Evolutionary conservation across 1,140 invertebrate genomes (phyloP).

Genomic region (Lasioglossum albipes): DNA sequence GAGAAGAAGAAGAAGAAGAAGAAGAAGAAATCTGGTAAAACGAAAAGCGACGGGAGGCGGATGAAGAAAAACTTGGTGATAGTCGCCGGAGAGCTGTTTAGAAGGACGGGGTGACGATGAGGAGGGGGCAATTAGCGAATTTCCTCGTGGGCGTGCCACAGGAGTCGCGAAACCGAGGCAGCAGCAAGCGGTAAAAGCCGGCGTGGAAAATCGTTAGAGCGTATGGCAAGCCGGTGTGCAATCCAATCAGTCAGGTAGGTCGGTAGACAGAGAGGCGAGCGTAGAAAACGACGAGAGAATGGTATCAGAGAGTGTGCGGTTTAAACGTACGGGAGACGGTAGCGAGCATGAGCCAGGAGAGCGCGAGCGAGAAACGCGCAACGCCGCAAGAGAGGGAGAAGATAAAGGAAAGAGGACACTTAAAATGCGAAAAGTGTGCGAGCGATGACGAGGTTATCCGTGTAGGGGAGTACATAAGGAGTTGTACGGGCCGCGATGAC

Average conservation of each 20-base stretch:
- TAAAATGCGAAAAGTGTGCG: conserved; percentile 79
- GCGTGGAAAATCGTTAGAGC: conserved; percentile 74
- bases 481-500: conserved; percentile 76
- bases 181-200: conserved; percentile 46
- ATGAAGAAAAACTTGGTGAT: neutral
- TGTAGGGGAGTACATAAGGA: conserved; percentile 77
- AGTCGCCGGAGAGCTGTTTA: neutral
- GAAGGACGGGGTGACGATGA: neutral
- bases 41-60: neutral
- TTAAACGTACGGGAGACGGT: no score
- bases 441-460: conserved; percentile 79
- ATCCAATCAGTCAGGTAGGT: conserved; percentile 49
- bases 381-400: conserved; percentile 12
- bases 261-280: conserved; percentile 29
- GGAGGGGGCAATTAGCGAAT: conserved; percentile 30
- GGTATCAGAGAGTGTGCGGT: conserved; percentile 1
- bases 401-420: conserved; percentile 59
- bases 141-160: conserved; percentile 45
- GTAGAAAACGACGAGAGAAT: neutral
- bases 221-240: conserved; percentile 29
- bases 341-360: no score
- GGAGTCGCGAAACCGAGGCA: conserved; percentile 21
- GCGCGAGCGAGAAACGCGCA: neutral
- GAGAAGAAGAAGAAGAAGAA: neutral
- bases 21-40: neutral